Conservation (phyloP, 2,113 vertebrate species). For the Bostrychus sinensis region DNA sequence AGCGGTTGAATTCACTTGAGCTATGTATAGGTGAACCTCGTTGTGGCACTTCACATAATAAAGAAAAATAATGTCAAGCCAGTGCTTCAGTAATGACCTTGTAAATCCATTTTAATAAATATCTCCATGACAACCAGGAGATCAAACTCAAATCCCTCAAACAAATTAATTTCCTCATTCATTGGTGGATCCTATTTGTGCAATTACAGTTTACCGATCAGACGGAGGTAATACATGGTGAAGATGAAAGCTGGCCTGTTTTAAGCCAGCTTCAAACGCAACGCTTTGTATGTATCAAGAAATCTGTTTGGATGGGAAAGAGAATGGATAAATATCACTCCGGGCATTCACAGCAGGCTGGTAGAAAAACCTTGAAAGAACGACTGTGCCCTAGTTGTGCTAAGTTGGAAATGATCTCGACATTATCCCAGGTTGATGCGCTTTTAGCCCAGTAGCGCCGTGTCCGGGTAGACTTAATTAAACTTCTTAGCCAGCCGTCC, state of each 20-base stretch:
- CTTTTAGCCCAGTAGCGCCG: slow-evolving; percentile 37
- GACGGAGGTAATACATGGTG: background rate
- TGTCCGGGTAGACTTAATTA: slow-evolving; percentile 63
- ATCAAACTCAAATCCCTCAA: slow-evolving; percentile 5
- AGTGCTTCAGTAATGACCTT: background rate
- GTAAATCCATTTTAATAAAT: slow-evolving; percentile 6
- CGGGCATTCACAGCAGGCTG: background rate
- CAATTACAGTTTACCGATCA: slow-evolving; percentile 9
- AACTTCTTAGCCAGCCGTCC: slow-evolving; percentile 59
- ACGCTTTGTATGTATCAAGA: background rate
- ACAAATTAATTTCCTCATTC: slow-evolving; percentile 11
- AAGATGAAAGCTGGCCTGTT: slow-evolving; percentile 4
- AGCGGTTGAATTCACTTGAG: background rate
- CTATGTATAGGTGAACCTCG: background rate
- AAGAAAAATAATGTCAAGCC: background rate
- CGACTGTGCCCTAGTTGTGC: slow-evolving; percentile 49
- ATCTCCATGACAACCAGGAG: slow-evolving; percentile 4
- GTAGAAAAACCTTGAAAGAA: slow-evolving; percentile 37
- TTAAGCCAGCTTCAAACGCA: slow-evolving; percentile 1
- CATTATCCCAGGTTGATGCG: slow-evolving; percentile 48
- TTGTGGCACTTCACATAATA: background rate
- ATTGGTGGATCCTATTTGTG: slow-evolving; percentile 7
- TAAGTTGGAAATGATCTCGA: slow-evolving; percentile 45
- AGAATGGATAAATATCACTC: background rate
- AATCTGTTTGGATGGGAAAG: background rate